These are phyloP conservation scores for Crotalus horridus DNA, from an alignment of 2,113 vertebrate species.

Conservation along the genomic window DNA sequence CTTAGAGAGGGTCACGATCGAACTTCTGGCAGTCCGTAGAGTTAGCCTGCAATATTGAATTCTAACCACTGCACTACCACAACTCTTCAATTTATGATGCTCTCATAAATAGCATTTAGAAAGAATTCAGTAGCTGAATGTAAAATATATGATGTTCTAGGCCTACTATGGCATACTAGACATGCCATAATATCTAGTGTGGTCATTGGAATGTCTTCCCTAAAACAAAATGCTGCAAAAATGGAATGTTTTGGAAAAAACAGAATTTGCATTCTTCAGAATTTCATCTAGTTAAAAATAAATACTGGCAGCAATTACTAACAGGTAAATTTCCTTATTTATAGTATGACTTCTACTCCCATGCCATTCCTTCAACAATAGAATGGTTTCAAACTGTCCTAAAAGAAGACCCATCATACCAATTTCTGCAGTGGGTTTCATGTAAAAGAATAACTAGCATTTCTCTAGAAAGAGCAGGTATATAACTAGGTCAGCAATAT, in stretches of 20 bases:
- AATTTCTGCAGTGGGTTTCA: background rate
- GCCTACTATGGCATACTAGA: background rate
- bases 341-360: background rate
- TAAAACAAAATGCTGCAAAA: background rate
- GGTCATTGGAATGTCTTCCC: background rate
- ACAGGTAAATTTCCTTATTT: too few species aligned
- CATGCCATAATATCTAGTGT: background rate
- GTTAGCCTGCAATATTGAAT: too few species aligned
- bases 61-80: too few species aligned
- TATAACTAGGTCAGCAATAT: background rate
- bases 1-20: too few species aligned
- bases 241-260: background rate
- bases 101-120: background rate
- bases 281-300: background rate
- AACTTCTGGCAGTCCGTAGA: too few species aligned
- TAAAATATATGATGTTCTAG: background rate
- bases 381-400: background rate
- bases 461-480: background rate
- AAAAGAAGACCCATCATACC: background rate
- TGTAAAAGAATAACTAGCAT: background rate
- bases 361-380: background rate
- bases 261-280: background rate
- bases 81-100: background rate
- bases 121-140: background rate
- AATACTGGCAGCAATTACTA: too few species aligned